Base-by-base conservation (phyloP, 1,140 invertebrate species). In the Acyrthosiphon pisum region DNA sequence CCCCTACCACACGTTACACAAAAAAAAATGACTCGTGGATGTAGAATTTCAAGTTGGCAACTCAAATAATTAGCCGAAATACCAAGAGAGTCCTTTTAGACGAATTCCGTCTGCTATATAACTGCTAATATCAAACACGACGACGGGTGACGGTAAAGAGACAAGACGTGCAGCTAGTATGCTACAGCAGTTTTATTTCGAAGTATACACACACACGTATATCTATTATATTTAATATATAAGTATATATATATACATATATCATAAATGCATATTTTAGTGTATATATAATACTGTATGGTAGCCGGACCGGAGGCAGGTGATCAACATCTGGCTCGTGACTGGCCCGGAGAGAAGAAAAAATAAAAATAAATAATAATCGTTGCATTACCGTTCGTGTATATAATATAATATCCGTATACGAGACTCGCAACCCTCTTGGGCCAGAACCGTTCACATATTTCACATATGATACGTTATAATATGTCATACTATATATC, bases 271-370 rank as follows among this genome's bases (percentile, higher is more conserved):
- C 37, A 41, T 76, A 76, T 76, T 76, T 76, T n/a, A 76, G 60
- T 76, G n/a, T 76, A 76, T 20, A 76, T 68, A 68, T n/a, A 56
- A 76, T 76, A 89, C 26, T 41, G n/a, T 50, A 53, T 48, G 20
- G 26, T 44, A 86, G 86, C 20, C 46, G 30, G 87, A 20, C 46
- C 46, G 68, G 46, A 92, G 46, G 76, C 91, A 92, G 91, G 91
- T 92, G 91, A 92, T 83, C 91, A 83, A 92, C 91, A 92, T 92
- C 91, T 92, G 91, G 60, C n/a, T 92, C 91, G 91, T 92, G 68
- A 83, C 90, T 91, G 90, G 41, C n/a, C 44, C 26, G 88, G 50
- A 89, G 83, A 92, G 44, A 44, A 92, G 14, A 68, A 68, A 76
- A 18, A 53, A 68, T 68, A 68, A 68, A 60, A 68, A 68, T 68